Conservation (phyloP, 2,888 invertebrate species). For the Galerucella pusilla region DNA sequence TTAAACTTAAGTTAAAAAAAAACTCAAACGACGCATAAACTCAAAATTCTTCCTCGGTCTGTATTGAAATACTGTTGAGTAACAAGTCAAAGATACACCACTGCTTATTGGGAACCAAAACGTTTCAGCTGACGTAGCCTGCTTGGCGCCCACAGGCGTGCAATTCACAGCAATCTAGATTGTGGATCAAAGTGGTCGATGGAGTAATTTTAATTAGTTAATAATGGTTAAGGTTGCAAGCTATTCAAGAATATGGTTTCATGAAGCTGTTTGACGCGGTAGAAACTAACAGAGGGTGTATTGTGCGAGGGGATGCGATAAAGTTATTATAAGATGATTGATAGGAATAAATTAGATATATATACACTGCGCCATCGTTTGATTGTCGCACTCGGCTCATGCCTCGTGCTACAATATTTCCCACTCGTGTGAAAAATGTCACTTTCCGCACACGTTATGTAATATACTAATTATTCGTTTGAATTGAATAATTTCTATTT, state of each 20-base stretch:
- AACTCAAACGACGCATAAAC: no score
- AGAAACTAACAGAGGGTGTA: slow-evolving; percentile 15
- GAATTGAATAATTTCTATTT: no score
- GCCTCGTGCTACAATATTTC: no score
- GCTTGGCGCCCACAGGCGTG: slow-evolving; percentile 30
- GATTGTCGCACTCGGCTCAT: no score
- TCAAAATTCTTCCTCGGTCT: no score
- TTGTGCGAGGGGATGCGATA: slow-evolving; percentile 20
- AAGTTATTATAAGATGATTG: slow-evolving; percentile 29
- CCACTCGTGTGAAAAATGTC: no score
- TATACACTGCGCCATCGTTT: slow-evolving; percentile 8
- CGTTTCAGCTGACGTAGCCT: slow-evolving; percentile 12
- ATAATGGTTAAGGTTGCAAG: slow-evolving; percentile 3
- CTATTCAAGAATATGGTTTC: slow-evolving; percentile 6
- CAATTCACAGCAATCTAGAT: slow-evolving; percentile 22
- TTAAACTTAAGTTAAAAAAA: no score
- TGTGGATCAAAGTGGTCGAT: slow-evolving; percentile 17
- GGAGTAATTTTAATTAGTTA: slow-evolving; percentile 20
- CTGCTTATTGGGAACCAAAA: neutral
- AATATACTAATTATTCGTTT: no score
- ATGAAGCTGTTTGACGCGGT: neutral
- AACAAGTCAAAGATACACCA: neutral
- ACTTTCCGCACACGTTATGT: no score
- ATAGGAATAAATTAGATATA: slow-evolving; percentile 21
- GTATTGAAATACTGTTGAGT: neutral